Base-by-base conservation (phyloP, 2,888 invertebrate genomes). In the Aleiodes leptofemur region DNA sequence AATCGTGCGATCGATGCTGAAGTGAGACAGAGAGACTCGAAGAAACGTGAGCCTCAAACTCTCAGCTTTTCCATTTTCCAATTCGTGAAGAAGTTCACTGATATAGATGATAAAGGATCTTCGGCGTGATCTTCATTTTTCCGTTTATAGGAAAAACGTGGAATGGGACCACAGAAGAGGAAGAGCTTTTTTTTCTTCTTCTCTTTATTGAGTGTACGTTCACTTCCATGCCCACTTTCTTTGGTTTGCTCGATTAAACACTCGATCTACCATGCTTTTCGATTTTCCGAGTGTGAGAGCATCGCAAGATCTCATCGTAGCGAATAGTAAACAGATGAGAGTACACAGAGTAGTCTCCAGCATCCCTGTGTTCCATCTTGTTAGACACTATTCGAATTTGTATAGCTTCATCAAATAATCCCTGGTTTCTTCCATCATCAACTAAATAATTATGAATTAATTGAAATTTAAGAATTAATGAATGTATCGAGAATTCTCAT, bases 401-500 rank as follows among this genome's bases (percentile, higher is more conserved):
- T 5, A 3, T 43, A 43, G 9, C 8, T 43, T 43, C 43, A 43
- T 43, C 43, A 43, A 43, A 43, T 43, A 43, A 43, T 43, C 8
- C 0, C 43, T 9, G 43, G 11, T 43, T 9, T 43, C 7, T 43
- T 11, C 8, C 43, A 3, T 9, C 43, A 34, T 43, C 9, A 43
- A 4, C 7, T 9, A 9, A 43, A 43, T 43, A 68, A 68, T 51
- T 50, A 50, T 51, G 13, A 50, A 14, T 23, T 34, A 3, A 29
- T 43, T 43, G 9, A 43, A 43, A 7, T 43, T 43, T 43, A 23
- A 61, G 69, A 50, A 51, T 79, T 80, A 83, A 86, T 83, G 84
- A 85, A 86, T 85, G 85, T 82, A 84, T 81, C 9, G 7, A 43
- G 43, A 43, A 43, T 11, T 43, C 11, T 43, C 43, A 43, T 43